Evolutionary conservation across 2,797 vertebrate genomes (phyloP).

Genomic region (Channa striata): DNA sequence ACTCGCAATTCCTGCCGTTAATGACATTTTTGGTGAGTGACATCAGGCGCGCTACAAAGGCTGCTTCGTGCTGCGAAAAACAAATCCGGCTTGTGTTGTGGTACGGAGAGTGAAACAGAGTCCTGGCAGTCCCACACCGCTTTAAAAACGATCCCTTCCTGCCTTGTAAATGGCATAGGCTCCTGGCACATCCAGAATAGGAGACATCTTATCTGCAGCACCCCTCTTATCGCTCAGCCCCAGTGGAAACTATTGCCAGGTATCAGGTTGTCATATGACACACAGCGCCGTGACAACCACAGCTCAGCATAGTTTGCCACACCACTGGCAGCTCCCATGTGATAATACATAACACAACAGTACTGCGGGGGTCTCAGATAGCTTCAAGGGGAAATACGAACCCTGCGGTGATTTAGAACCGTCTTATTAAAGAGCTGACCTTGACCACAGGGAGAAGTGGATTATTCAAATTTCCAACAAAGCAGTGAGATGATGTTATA

Average conservation of each 20-base stretch:
- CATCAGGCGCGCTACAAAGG: slow-evolving; percentile 46
- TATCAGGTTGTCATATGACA: slow-evolving; percentile 78
- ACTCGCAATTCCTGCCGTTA: slow-evolving; percentile 25
- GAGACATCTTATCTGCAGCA: slow-evolving; percentile 74
- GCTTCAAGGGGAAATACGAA: slow-evolving; percentile 67
- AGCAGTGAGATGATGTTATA: slow-evolving; percentile 53
- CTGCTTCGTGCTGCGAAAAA: slow-evolving; percentile 44
- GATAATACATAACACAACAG: slow-evolving; percentile 75
- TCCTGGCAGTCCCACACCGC: slow-evolving; percentile 36
- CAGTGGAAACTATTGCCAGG: slow-evolving; percentile 74
- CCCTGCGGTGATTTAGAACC: slow-evolving; percentile 76
- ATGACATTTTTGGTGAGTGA: slow-evolving; percentile 51
- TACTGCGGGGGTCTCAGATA: slow-evolving; percentile 68
- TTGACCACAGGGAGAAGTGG: slow-evolving; percentile 70
- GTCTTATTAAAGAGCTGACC: slow-evolving; percentile 80
- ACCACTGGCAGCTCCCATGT: slow-evolving; percentile 64
- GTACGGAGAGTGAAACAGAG: slow-evolving; percentile 22
- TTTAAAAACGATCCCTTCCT: slow-evolving; percentile 68
- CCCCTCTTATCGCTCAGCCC: slow-evolving; percentile 74
- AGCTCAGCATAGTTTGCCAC: slow-evolving; percentile 62
- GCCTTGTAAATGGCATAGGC: slow-evolving; percentile 67
- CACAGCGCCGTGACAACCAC: slow-evolving; percentile 62
- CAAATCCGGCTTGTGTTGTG: slow-evolving; percentile 45
- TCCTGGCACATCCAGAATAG: slow-evolving; percentile 68
- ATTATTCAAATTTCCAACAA: slow-evolving; percentile 71